Percentiles rank a stretch among this genome's conserved stretches.
These are phyloP conservation scores for Rhipidura dahli DNA, from an alignment of 2,113 vertebrate species.

Conservation along the genomic window DNA sequence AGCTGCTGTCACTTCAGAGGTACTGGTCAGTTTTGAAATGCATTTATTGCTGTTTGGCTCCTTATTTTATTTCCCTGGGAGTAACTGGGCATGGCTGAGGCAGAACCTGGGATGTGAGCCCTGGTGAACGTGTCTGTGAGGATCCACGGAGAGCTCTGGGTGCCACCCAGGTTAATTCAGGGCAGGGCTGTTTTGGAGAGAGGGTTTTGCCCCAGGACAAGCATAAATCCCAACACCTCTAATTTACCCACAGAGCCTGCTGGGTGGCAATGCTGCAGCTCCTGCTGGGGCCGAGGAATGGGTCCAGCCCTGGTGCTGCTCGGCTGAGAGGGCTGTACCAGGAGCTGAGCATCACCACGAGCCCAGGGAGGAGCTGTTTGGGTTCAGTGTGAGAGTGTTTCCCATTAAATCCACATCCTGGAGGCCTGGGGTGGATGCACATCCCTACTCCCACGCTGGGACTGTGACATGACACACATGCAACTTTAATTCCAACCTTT, in stretches of 20 bases:
- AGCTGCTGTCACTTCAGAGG: slow-evolving; percentile 52
- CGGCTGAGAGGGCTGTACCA: background rate
- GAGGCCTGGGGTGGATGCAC: background rate
- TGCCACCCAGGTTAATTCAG: accelerated
- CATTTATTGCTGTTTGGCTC: background rate
- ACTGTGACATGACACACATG: background rate
- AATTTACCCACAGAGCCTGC: accelerated
- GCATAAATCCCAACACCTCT: background rate
- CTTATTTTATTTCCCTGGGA: background rate
- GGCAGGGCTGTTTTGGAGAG: background rate
- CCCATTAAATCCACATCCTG: background rate
- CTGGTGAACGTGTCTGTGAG: accelerated
- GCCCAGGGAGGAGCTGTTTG: background rate
- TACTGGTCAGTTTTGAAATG: slow-evolving; percentile 67
- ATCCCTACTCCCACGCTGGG: accelerated
- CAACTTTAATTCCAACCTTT: background rate
- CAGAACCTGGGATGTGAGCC: accelerated
- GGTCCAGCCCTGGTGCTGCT: accelerated
- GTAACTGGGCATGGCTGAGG: background rate
- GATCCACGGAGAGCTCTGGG: background rate
- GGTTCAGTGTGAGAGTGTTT: accelerated
- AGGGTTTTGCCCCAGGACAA: background rate
- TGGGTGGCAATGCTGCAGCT: background rate
- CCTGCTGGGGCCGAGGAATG: accelerated
- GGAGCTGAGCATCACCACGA: accelerated